Percentiles rank a stretch among this genome's conserved stretches.
phyloP scores from a whole-genome alignment of 2,113 vertebrate species.

The Crotalus viridis region DNA sequence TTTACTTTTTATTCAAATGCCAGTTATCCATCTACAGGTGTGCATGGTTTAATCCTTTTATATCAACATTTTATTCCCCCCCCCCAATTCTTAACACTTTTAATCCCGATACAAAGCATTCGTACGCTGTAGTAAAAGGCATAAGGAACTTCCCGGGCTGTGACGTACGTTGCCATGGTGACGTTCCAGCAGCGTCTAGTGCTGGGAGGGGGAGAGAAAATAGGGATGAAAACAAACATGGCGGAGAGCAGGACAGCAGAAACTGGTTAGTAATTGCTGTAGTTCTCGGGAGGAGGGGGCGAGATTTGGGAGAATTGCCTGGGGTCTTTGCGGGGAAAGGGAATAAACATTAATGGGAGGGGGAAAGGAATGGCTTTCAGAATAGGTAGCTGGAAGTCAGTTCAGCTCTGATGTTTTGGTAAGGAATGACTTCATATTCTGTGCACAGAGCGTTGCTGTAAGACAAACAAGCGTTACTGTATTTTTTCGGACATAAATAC shows the following conservation, averaged over 20 bases:
- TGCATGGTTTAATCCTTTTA: not conserved
- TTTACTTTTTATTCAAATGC: not conserved
- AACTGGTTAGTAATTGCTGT: conserved; percentile 71
- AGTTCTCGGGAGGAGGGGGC: conserved; percentile 28
- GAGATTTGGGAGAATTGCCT: not conserved
- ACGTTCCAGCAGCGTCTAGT: conserved; percentile 56
- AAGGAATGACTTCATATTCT: not conserved
- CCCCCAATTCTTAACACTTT: not conserved
- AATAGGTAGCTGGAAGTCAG: too few relatives aligned
- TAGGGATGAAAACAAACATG: conserved; percentile 73
- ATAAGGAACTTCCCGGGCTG: conserved; percentile 36
- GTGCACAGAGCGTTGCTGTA: not conserved
- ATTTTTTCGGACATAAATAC: not conserved
- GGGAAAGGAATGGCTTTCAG: not conserved
- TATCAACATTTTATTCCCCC: not conserved
- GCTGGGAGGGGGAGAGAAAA: not conserved
- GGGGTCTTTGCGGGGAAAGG: not conserved
- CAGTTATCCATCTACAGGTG: not conserved
- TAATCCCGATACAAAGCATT: not conserved
- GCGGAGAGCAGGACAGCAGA: conserved; percentile 76
- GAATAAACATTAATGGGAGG: not conserved
- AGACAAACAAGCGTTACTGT: not conserved
- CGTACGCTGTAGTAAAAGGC: too few relatives aligned
- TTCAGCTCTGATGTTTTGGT: not conserved
- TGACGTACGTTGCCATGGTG: conserved; percentile 63